These are phyloP conservation scores for Tetraneura akinire DNA, from an alignment of 1,140 invertebrate species.

Conservation along the genomic window DNA sequence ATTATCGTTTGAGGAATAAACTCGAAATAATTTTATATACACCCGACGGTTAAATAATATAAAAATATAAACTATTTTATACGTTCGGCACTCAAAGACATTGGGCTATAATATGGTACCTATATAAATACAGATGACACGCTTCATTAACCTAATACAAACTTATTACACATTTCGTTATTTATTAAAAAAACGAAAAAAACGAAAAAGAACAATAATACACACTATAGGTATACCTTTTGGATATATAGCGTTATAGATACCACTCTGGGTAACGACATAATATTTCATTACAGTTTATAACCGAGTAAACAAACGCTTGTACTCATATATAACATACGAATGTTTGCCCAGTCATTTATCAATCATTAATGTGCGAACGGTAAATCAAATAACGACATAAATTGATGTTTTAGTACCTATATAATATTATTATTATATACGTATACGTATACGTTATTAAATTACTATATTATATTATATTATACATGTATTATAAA, in stretches of 20 bases:
- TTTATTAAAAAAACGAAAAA: background rate
- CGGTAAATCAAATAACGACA: conserved; percentile 43
- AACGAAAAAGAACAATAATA: background rate
- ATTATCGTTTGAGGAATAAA: no score
- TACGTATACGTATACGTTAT: no score
- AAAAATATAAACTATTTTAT: no score
- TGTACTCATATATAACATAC: no score
- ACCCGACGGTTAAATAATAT: no score
- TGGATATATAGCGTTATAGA: background rate
- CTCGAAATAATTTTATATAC: no score
- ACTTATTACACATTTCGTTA: background rate
- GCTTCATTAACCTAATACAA: conserved; percentile 20
- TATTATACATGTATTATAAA: no score
- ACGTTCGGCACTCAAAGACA: background rate
- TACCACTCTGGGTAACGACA: background rate
- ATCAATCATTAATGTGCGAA: conserved; percentile 35
- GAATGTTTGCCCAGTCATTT: conserved; percentile 41
- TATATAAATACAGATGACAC: conserved; percentile 1
- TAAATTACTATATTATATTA: no score
- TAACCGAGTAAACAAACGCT: background rate
- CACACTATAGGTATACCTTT: no score
- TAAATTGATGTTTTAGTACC: background rate
- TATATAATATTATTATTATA: no score
- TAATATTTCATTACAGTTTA: conserved; percentile 28
- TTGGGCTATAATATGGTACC: conserved; percentile 10